A percentile compares a stretch with the other conserved stretches of the same genome.
These are phyloP conservation scores for Sardina pilchardus DNA, from an alignment of 2,113 vertebrate genomes.

Conservation along the genomic window DNA sequence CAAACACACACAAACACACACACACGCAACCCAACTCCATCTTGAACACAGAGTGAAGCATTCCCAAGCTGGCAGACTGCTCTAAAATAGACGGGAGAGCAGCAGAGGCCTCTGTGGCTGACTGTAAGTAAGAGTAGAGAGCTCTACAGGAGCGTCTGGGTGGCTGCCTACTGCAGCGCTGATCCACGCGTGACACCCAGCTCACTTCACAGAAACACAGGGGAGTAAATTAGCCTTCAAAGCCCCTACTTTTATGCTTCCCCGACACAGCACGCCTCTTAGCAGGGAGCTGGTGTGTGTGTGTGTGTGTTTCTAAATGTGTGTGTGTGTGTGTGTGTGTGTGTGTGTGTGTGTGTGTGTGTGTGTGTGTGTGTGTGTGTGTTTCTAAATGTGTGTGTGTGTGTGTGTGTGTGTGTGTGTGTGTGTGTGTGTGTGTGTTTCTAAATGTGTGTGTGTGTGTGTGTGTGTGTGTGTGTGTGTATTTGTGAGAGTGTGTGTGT, in stretches of 20 bases:
- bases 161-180: neutral
- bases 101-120: neutral
- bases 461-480: neutral
- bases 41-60: no score
- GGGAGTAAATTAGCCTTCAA: slow-evolving; percentile 41
- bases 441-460: neutral
- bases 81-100: no score
- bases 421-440: neutral
- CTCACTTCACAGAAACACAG: slow-evolving; percentile 30
- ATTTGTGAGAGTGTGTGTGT: neutral
- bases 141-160: neutral
- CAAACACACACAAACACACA: neutral
- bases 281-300: neutral
- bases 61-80: no score
- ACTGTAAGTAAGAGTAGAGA: neutral
- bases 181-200: neutral
- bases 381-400: neutral
- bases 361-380: neutral
- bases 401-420: neutral
- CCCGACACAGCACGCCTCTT: neutral
- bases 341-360: neutral
- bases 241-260: slow-evolving; percentile 21
- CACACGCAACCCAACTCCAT: neutral
- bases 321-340: slow-evolving; percentile 1
- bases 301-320: neutral